Base-by-base conservation (phyloP, 2,888 invertebrate species). In the Macrophya alboannulata region DNA sequence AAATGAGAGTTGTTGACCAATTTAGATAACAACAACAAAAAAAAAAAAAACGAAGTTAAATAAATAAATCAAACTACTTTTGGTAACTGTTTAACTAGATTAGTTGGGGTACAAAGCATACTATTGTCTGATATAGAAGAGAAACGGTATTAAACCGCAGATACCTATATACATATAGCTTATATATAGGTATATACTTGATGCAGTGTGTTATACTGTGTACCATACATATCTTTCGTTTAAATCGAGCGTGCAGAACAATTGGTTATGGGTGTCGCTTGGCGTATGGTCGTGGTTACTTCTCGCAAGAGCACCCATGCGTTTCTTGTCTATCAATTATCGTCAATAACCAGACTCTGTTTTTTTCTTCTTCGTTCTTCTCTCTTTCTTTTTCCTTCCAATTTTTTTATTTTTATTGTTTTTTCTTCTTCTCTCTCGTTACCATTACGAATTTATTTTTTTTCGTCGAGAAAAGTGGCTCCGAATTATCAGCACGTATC, bases 61-160 rank as follows among this genome's bases (percentile, higher is more conserved):
- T 74, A 43, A 74, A 21, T 10, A 43, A 74, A 45, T 31, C 10
- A 45, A 74, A 21, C 43, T 0, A 74, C n/a, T 43, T 74, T 21
- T 43, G n/a, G 72, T 74, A 74, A 74, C 72, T 74, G 72, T 74
- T 74, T 43, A 74, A 74, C n/a, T 74, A 21, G 72, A 74, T 43
- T 74, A 74, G 72, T 45, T 9, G 43, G n/a, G 12, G 21, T 74
- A 74, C 68, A 68, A 17, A 12, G 25, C 9, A 17, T 68, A 45
- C 72, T 31, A 74, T 74, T 74, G 72, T 74, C 72, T 15, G 72
- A 21, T 37, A 21, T 0, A 43, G 72, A 45, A 31, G 45, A 43
- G 72, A 45, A 74, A 43, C 43, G 43, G 43, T n/a, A 77, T 37
- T 31, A 31, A 77, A 55, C 43, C 48, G 77, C 5, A 43, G 55